phyloP scores from a whole-genome alignment of 2,888 invertebrate genomes.

The Galerucella calmariensis region DNA sequence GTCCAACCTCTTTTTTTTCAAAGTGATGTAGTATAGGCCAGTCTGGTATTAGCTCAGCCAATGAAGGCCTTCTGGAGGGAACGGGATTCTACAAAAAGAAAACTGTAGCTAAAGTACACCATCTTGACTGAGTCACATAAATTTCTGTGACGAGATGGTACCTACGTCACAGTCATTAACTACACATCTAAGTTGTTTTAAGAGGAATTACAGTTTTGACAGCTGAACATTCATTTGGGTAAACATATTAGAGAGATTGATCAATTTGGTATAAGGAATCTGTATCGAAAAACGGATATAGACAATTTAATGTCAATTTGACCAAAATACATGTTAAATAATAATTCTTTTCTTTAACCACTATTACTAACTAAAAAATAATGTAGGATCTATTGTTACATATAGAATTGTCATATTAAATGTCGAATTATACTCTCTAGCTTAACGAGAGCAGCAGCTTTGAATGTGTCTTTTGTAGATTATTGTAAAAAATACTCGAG shows the following conservation, averaged over 20 bases:
- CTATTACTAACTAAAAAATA: too few species aligned
- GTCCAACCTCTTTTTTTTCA: constrained; percentile 87
- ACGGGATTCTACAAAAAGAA: constrained; percentile 65
- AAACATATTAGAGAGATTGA: neutral
- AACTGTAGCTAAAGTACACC: constrained; percentile 61
- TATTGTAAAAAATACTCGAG: too few species aligned
- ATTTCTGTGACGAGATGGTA: neutral
- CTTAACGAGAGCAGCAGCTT: too few species aligned
- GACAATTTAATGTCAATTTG: too few species aligned
- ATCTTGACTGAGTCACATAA: neutral
- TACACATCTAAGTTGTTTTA: neutral
- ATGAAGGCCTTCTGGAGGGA: constrained; percentile 83
- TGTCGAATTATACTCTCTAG: too few species aligned
- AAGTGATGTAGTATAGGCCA: constrained; percentile 92
- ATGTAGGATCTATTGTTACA: too few species aligned
- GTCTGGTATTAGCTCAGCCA: constrained; percentile 96
- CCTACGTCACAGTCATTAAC: neutral
- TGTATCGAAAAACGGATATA: too few species aligned
- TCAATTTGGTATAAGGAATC: too few species aligned
- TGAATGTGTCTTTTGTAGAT: too few species aligned
- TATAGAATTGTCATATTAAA: too few species aligned
- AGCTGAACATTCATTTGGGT: neutral
- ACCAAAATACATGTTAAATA: too few species aligned
- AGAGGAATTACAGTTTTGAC: neutral
- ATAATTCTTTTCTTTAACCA: too few species aligned